Evolutionary conservation across 2,888 invertebrate species (phyloP), one percentile per base, ranked within the genome.

Genomic region (Proisotoma minuta): DNA sequence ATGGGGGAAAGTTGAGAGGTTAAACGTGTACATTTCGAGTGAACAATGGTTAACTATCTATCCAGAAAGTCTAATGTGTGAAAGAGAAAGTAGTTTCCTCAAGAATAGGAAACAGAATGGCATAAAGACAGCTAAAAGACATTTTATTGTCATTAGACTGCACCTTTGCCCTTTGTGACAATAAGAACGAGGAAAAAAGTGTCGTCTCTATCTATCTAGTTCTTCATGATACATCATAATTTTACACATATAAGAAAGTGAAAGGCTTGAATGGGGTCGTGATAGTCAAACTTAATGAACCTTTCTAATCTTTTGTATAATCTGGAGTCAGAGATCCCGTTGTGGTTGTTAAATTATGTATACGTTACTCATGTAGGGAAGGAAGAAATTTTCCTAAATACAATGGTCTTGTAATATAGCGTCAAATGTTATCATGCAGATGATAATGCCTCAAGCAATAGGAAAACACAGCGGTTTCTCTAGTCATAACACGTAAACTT

Each of bases 111-210:
- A n/a, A n/a, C n/a, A n/a, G n/a, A n/a, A n/a, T n/a, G n/a, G n/a
- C n/a, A n/a, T n/a, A n/a, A n/a, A n/a, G n/a, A n/a, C n/a, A n/a
- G n/a, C n/a, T n/a, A n/a, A 5, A 15, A 43, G 51, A n/a, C 24
- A 51, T 20, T 49, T 49, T 49, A 49, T 51, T 27, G 51, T 51
- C n/a, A 51, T 51, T 43, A 43, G 43, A 18, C 15, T 43, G n/a
- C 43, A 43, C 43, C 43, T 43, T 27, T 51, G 27, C 23, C 28
- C 4, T 28, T 27, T 26, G n/a, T 24, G 43, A 3, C 4, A 43
- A 43, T 43, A 3, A 15, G 43, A 43, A 3, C 20, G 20, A 15
- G n/a, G 15, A 20, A 43, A 43, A 43, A 20, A n/a, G n/a, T n/a
- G n/a, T n/a, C n/a, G n/a, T n/a, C n/a, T n/a, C n/a, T n/a, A n/a